Conservation (phyloP, 64 coral and sea anemone genomes). For the Orbicella faveolata region DNA sequence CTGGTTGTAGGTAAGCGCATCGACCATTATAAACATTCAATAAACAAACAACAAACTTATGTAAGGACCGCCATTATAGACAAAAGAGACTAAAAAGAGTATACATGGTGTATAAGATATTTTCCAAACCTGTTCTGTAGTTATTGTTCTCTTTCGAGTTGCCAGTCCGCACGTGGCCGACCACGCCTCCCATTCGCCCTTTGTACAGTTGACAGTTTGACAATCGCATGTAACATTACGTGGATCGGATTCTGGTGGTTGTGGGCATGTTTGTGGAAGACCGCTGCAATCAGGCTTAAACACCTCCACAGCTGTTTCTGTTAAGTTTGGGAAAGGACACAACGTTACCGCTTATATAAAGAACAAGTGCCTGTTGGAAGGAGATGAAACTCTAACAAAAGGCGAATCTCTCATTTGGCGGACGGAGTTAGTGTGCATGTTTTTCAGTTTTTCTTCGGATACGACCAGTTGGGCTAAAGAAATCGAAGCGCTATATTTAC, state of each 20-base stretch:
- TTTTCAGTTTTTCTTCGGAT: no score
- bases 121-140: slow-evolving; percentile 25
- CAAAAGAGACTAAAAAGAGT: no score
- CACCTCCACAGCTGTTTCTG: slow-evolving; percentile 33
- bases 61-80: no score
- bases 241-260: slow-evolving; percentile 56
- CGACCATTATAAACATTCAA: no score
- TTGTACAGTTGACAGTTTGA: slow-evolving; percentile 56
- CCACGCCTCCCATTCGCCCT: slow-evolving; percentile 69
- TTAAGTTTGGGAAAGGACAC: not conserved
- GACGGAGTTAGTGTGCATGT: no score
- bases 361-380: not conserved
- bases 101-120: not conserved
- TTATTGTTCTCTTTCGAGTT: slow-evolving; percentile 36
- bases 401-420: no score
- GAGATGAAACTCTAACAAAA: no score
- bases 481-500: no score
- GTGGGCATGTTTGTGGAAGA: slow-evolving; percentile 54
- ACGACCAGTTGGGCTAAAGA: no score
- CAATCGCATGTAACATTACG: slow-evolving; percentile 57
- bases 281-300: slow-evolving; percentile 42
- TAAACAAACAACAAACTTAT: no score
- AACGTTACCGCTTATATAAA: not conserved
- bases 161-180: slow-evolving; percentile 60
- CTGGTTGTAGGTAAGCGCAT: no score